phyloP scores from a whole-genome alignment of 2,113 vertebrate species.

The Pantherophis guttatus region DNA sequence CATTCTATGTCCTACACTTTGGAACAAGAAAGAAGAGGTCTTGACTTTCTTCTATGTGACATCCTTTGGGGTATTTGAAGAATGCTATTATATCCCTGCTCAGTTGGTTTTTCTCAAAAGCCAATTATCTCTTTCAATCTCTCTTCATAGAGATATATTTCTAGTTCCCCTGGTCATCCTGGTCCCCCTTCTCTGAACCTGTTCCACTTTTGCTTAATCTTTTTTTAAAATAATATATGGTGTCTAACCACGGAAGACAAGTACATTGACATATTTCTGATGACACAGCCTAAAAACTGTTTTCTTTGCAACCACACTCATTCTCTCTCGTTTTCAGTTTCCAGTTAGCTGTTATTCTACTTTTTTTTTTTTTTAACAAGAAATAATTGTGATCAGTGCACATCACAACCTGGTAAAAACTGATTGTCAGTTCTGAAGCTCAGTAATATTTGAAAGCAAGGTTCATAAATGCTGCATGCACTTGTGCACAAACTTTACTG shows the following conservation, averaged over 20 bases:
- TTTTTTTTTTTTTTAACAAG: not conserved
- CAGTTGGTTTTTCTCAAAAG: not conserved
- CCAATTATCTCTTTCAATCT: not conserved
- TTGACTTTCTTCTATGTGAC: not conserved
- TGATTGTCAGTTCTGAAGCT: not conserved
- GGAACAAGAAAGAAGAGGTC: not conserved
- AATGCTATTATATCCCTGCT: not conserved
- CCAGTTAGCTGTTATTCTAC: not conserved
- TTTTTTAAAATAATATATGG: not conserved
- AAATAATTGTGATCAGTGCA: not conserved
- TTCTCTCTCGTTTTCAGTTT: not conserved
- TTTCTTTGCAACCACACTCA: not conserved
- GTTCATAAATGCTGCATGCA: not conserved
- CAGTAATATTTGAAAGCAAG: not conserved
- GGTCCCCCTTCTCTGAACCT: not conserved
- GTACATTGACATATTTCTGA: not conserved
- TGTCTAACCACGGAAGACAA: not conserved
- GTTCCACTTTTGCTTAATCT: not conserved
- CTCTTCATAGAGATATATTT: not conserved
- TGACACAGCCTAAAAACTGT: not conserved
- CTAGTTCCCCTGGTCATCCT: not conserved
- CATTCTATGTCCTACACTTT: not conserved
- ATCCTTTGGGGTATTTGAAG: not conserved
- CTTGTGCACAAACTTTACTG: not conserved
- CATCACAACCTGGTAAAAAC: not conserved